A percentile compares a stretch with the other conserved stretches of the same genome.
Conservation (phyloP, 1,140 invertebrate species). For the Psix sp. region DNA sequence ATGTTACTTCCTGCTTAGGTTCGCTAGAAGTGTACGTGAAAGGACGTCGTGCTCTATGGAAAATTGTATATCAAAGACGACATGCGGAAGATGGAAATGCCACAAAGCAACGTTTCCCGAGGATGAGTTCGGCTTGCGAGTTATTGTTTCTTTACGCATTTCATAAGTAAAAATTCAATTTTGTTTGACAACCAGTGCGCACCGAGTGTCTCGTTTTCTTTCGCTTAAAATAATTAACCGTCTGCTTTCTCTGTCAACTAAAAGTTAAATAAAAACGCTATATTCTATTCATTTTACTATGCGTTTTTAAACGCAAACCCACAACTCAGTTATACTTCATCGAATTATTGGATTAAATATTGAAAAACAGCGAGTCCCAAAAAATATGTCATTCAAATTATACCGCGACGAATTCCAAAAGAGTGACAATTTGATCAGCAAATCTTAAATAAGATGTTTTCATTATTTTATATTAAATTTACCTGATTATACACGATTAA, state of each 20-base stretch:
- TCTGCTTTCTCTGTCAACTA: background rate
- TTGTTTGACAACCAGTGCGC: constrained; percentile 23
- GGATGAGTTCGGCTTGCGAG: constrained; percentile 40
- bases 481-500: too few relatives aligned
- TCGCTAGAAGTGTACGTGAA: constrained; percentile 52
- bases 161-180: constrained; percentile 55
- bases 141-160: constrained; percentile 52
- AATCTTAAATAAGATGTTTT: too few relatives aligned
- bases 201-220: constrained; percentile 25
- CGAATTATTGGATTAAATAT: too few relatives aligned
- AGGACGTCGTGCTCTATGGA: constrained; percentile 58
- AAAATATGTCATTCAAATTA: too few relatives aligned
- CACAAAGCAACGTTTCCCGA: constrained; percentile 53
- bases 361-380: too few relatives aligned
- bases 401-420: too few relatives aligned
- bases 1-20: constrained; percentile 60
- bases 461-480: too few relatives aligned
- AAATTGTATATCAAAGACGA: constrained; percentile 62
- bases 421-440: too few relatives aligned
- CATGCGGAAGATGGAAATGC: constrained; percentile 61
- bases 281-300: too few relatives aligned
- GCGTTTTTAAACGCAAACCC: too few relatives aligned
- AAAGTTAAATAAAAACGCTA: too few relatives aligned
- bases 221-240: constrained; percentile 28
- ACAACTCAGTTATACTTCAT: too few relatives aligned